Evolutionary conservation across 2,888 invertebrate genomes (phyloP), one percentile per base, ranked within the genome.

Genomic region (Troglohyphantes excavatus): DNA sequence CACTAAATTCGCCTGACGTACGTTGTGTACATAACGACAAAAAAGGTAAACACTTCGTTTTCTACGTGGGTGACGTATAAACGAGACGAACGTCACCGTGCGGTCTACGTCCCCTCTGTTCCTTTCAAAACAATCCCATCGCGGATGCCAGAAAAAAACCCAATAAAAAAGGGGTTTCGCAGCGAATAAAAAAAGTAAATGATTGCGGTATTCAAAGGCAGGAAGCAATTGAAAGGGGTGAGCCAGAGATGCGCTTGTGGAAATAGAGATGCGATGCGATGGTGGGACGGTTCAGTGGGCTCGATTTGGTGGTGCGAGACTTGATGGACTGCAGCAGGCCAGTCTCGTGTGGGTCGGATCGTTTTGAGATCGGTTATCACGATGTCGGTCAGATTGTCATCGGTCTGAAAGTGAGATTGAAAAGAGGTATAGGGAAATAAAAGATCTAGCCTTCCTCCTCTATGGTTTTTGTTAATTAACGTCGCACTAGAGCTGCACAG

Each of bases 271-370:
- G 17, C 13, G 39, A 39, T 39, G n/a, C 0, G 53, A 53, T 53
- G 5, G 53, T 17, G 2, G 27, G 81, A 82, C 75, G 88, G 76
- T 76, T 75, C 82, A 89, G 27, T 76, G 61, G 82, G 39, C 39
- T 23, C 70, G 29, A 19, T 17, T 29, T 63, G 19, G 23, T 78
- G 39, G 63, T 65, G 78, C 43, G 78, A 33, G 46, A 23, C 72
- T n/a, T n/a, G 46, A 65, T 23, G 19, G 65, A 13, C 65, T 53
- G 53, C n/a, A 11, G 7, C n/a, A 7, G 26, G 23, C 68, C 29
- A 6, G 17, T 13, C 68, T 68, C 68, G 68, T 68, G 68, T 26
- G 33, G 27, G 5, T 29, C 19, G 13, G 65, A 68, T 33, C 53
- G 33, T 2, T 17, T 68, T 33, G 68, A 79, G 78, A 70, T 63